A percentile compares a stretch with the other conserved stretches of the same genome.
phyloP scores from a whole-genome alignment of 2,113 vertebrate species.

The Camarhynchus parvulus region DNA sequence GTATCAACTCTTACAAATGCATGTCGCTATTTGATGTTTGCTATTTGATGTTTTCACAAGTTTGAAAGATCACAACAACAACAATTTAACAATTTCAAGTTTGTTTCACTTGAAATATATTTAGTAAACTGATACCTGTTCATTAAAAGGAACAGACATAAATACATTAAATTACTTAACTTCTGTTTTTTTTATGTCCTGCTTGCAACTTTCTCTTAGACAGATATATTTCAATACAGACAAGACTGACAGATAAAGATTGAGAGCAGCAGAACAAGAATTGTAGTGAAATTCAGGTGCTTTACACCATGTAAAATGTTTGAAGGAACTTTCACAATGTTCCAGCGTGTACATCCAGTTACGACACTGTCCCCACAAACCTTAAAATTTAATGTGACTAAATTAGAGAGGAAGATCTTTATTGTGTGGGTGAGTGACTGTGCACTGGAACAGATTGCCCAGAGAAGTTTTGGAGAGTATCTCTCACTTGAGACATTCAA shows the following conservation, averaged over 20 bases:
- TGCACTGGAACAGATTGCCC: background rate
- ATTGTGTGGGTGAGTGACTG: background rate
- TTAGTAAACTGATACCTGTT: background rate
- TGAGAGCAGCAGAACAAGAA: background rate
- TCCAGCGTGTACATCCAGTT: background rate
- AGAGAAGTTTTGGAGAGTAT: background rate
- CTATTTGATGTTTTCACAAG: background rate
- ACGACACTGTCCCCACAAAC: background rate
- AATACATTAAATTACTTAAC: background rate
- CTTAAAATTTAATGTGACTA: background rate
- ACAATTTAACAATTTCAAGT: background rate
- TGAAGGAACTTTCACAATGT: background rate
- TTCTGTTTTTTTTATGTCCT: background rate
- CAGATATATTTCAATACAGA: background rate
- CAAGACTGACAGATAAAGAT: background rate
- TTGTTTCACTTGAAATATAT: background rate
- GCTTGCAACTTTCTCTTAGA: background rate
- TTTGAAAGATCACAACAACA: background rate
- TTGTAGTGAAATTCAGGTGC: background rate
- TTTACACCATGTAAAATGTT: background rate
- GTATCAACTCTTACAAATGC: background rate
- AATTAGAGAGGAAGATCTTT: background rate
- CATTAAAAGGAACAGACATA: background rate
- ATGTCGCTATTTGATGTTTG: background rate
- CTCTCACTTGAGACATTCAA: background rate